phyloP scores from a whole-genome alignment of 2,797 vertebrate genomes.

The Diglossa cyanea region DNA sequence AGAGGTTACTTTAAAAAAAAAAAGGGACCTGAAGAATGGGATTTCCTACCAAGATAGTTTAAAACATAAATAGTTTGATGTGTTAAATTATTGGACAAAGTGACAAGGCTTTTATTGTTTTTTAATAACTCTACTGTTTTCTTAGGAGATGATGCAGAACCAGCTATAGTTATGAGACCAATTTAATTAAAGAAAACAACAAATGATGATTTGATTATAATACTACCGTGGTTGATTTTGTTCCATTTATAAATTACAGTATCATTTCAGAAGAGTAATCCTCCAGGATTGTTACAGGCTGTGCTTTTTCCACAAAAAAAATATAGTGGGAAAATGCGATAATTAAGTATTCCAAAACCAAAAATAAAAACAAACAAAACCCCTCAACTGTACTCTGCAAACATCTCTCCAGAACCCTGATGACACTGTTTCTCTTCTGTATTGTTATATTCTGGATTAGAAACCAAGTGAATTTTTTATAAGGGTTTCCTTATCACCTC shows the following conservation, averaged over 20 bases:
- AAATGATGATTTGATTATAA: conserved; percentile 26
- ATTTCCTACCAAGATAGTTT: not conserved
- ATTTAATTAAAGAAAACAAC: conserved; percentile 65
- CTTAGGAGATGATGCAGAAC: conserved; percentile 57
- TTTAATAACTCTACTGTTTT: conserved; percentile 62
- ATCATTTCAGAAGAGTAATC: not conserved
- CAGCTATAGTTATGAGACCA: conserved; percentile 37
- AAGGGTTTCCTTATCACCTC: not conserved
- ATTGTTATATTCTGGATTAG: not conserved
- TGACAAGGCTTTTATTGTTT: conserved; percentile 23
- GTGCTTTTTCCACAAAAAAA: not conserved
- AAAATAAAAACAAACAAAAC: not conserved
- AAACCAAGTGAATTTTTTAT: not conserved
- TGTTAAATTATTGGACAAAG: not conserved
- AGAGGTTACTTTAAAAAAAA: not conserved
- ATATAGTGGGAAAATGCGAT: accelerated
- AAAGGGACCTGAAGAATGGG: not conserved
- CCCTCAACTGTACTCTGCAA: not conserved
- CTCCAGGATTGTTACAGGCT: not conserved
- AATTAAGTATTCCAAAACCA: not conserved
- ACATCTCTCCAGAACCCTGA: not conserved
- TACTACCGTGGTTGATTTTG: not conserved
- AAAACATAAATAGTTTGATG: not conserved
- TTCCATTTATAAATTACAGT: not conserved
- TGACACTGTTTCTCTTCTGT: not conserved